Conservation (phyloP, 30 jellyfish, hydroid and myxozoan genomes). For the Turritopsis rubra region DNA sequence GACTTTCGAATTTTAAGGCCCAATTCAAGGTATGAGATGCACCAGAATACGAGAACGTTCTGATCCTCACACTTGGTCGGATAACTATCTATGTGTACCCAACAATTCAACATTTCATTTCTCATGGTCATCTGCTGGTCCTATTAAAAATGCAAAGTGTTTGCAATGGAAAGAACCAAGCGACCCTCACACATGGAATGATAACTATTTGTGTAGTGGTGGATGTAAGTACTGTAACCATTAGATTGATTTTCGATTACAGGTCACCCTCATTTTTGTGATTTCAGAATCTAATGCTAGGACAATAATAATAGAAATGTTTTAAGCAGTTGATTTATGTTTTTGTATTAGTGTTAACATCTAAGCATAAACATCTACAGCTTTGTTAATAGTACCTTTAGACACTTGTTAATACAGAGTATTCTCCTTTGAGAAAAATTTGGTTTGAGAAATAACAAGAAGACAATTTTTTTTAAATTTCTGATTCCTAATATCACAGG, state of each 20-base stretch:
- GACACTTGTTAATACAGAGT: too few relatives aligned
- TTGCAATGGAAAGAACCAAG: background rate
- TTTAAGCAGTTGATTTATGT: too few relatives aligned
- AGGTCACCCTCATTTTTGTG: background rate
- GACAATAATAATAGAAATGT: background rate
- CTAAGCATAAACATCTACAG: too few relatives aligned
- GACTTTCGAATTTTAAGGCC: too few relatives aligned
- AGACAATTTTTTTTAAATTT: too few relatives aligned
- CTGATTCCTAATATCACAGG: too few relatives aligned
- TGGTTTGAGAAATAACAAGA: too few relatives aligned
- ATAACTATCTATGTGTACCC: constrained; percentile 1
- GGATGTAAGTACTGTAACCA: background rate
- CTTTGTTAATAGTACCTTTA: too few relatives aligned
- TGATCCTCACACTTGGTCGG: constrained; percentile 5
- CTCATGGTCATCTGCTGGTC: constrained; percentile 13
- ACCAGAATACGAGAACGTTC: background rate
- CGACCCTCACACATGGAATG: constrained; percentile 15
- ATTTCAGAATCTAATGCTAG: background rate
- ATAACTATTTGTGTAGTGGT: background rate
- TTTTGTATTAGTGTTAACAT: too few relatives aligned
- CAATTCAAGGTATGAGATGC: background rate
- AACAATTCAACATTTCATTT: background rate
- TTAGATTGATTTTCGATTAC: background rate
- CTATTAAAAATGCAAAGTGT: background rate
- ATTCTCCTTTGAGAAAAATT: too few relatives aligned